A percentile compares a stretch with the other conserved stretches of the same genome.
Conservation (phyloP, 2,113 vertebrate genomes). For the Petroica traversi region DNA sequence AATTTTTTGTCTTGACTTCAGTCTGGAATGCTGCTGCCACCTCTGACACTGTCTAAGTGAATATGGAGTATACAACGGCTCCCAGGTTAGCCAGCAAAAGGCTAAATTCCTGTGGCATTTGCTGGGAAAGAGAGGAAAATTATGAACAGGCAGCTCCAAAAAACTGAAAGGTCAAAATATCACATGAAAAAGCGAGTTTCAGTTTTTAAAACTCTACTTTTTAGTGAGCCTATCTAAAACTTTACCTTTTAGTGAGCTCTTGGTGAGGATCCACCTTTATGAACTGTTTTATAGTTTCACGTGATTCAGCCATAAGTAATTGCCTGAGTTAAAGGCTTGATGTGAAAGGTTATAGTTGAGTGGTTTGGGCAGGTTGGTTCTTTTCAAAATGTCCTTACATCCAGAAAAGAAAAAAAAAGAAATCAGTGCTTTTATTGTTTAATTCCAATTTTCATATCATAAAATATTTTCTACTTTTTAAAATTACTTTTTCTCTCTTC, state of each 20-base stretch:
- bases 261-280: neutral
- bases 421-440: neutral
- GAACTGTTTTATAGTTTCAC: neutral
- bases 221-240: neutral
- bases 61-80: neutral
- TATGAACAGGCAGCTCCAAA: neutral
- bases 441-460: neutral
- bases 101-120: neutral
- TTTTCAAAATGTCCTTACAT: neutral
- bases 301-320: neutral
- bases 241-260: too few relatives aligned
- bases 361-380: rapidly evolving
- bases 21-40: neutral
- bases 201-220: neutral
- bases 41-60: neutral
- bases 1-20: neutral
- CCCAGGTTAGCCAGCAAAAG: neutral
- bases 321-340: neutral
- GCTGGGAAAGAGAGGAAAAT: neutral
- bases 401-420: neutral
- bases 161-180: neutral
- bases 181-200: neutral
- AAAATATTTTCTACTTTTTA: neutral
- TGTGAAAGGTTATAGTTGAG: neutral
- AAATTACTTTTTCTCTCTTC: neutral